Evolutionary conservation across 2,888 invertebrate species (phyloP).

Genomic region (Tenthredo livida): DNA sequence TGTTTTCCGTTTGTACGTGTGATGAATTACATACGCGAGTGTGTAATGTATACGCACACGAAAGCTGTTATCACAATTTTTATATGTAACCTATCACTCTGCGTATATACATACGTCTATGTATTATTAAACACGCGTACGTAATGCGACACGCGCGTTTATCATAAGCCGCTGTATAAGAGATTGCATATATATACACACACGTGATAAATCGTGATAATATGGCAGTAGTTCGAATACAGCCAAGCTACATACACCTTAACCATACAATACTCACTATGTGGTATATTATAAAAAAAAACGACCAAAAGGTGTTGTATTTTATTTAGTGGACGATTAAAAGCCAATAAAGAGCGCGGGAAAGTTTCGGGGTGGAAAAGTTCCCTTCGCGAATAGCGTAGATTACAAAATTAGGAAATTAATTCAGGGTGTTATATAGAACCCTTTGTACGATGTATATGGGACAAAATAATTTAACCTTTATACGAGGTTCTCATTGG

Average conservation of each 20-base stretch:
- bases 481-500: neutral
- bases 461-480: neutral
- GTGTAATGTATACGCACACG: neutral
- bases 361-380: constrained; percentile 17
- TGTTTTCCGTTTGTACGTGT: neutral
- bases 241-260: neutral
- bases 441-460: neutral
- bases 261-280: neutral
- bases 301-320: neutral
- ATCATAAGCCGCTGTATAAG: neutral
- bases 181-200: neutral
- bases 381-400: neutral
- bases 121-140: neutral
- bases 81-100: neutral
- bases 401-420: constrained; percentile 21
- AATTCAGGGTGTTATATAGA: neutral
- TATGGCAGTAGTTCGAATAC: neutral
- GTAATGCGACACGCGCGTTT: constrained; percentile 9
- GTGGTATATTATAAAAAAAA: neutral
- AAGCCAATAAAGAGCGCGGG: neutral
- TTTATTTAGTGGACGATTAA: constrained; percentile 22
- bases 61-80: neutral
- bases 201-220: neutral
- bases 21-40: neutral
- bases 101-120: neutral